Base-by-base conservation (phyloP, 2,888 invertebrate genomes). In the Cyrtodaria siliqua region DNA sequence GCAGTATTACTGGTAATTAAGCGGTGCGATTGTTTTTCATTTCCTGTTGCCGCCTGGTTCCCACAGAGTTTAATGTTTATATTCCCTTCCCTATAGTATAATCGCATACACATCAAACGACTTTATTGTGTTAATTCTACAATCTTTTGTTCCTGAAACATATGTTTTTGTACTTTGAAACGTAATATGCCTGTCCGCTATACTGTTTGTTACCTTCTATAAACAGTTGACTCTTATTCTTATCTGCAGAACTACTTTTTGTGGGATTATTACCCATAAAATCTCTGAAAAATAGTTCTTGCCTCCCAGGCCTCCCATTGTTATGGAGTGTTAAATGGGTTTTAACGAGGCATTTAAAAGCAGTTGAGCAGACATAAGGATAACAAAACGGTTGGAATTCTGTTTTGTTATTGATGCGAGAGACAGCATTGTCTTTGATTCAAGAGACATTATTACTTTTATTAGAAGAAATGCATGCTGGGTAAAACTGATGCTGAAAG, bases 341-440 rank as follows among this genome's bases (percentile, higher is more conserved):
- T 57, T 77, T 67, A 81, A 81, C 67, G 77, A 77, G 62, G 69
- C 72, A 79, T 79, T 72, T 72, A 66, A 76, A 75, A 76, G 79
- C 74, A 63, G 38, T 75, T 56, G 59, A 63, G 79, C 71, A 79
- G 75, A 69, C 69, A 49, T 33, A 6, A 23, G 64, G 72, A 60
- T 62, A 71, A 72, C 69, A 66, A 57, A 71, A 68, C 79, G 42
- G 79, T 72, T 33, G 75, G 79, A 72, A 55, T 24, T 68, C 69
- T 56, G 67, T 79, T 79, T 76, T 69, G 69, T 76, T 68, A 64
- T 75, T 63, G 75, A 63, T 63, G 38, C 50, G 59, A 68, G 52
- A 53, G 64, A 60, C 57, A 40, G 26, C 44, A 71, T 77, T 77
- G 77, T 77, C 71, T 77, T 77, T 77, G 77, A 77, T 52, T 61